Conservation (phyloP, 2,113 vertebrate species). For the Gallinago jamesoni region DNA sequence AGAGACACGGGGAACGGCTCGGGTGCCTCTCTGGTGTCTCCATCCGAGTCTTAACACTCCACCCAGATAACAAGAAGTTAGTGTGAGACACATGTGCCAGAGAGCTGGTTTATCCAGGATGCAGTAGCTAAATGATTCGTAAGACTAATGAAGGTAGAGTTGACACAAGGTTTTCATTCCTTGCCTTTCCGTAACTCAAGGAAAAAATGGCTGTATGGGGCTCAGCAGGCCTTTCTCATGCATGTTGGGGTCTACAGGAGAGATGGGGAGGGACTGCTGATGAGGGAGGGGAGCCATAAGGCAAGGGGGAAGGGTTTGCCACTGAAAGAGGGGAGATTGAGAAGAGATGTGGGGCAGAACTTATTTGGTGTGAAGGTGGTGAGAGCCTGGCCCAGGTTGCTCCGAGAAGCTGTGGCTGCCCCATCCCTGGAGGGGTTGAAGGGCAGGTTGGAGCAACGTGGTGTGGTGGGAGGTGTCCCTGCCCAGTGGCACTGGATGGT, state of each 20-base stretch:
- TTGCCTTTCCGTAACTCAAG: neutral
- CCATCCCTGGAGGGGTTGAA: too few species aligned
- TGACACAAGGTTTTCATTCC: rapidly evolving
- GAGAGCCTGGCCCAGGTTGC: too few species aligned
- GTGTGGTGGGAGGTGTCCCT: too few species aligned
- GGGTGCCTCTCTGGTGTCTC: neutral
- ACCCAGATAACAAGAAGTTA: neutral
- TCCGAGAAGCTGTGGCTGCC: too few species aligned
- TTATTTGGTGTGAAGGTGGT: too few species aligned
- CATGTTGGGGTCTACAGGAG: neutral
- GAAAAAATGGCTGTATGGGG: neutral
- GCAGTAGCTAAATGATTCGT: neutral
- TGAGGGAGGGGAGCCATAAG: too few species aligned
- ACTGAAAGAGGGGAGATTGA: too few species aligned
- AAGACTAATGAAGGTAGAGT: neutral
- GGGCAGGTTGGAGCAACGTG: too few species aligned
- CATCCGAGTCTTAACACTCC: neutral
- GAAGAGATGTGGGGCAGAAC: too few species aligned
- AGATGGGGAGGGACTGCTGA: too few species aligned
- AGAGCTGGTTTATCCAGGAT: neutral
- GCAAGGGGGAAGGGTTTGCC: too few species aligned
- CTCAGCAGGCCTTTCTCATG: neutral
- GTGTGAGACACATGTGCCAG: rapidly evolving
- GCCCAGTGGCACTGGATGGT: too few species aligned
- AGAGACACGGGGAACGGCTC: neutral